These are phyloP conservation scores for Ectemnius cavifrons DNA, from an alignment of 2,888 invertebrate genomes.

Conservation along the genomic window DNA sequence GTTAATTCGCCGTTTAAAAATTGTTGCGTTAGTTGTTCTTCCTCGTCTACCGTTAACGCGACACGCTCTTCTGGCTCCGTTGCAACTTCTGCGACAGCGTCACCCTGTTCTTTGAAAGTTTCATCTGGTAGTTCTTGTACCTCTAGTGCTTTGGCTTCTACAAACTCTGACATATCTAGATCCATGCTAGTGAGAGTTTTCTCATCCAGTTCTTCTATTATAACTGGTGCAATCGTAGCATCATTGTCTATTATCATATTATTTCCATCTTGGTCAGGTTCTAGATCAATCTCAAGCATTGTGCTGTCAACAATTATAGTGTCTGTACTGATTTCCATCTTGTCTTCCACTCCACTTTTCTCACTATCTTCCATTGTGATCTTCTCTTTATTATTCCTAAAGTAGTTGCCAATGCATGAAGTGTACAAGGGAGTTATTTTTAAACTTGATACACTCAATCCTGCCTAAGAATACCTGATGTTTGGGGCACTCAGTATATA, in stretches of 20 bases:
- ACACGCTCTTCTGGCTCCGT: constrained; percentile 58
- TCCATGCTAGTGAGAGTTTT: constrained; percentile 62
- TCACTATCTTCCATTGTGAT: too few relatives aligned
- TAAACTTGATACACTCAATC: too few relatives aligned
- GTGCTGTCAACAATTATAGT: background rate
- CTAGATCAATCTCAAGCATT: constrained; percentile 16
- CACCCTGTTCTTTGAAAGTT: constrained; percentile 15
- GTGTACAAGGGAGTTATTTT: too few relatives aligned
- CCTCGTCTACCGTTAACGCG: constrained; percentile 62
- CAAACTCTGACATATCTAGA: constrained; percentile 72
- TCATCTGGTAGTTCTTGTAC: constrained; percentile 62
- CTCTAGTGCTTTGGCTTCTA: constrained; percentile 71
- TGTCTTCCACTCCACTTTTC: background rate
- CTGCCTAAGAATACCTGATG: too few relatives aligned
- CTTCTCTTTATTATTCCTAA: too few relatives aligned
- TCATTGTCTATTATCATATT: constrained; percentile 8
- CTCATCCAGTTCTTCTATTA: constrained; percentile 73
- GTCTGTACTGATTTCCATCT: background rate
- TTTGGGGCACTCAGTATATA: too few relatives aligned
- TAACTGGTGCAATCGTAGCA: constrained; percentile 41
- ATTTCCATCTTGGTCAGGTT: background rate
- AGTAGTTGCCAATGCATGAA: too few relatives aligned
- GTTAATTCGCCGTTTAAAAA: constrained; percentile 86
- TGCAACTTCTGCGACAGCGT: constrained; percentile 28
- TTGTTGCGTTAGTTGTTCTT: constrained; percentile 81